Evolutionary conservation across 2,113 vertebrate species (phyloP), one percentile per base, ranked within the genome.

Genomic region (Aphelocoma coerulescens): DNA sequence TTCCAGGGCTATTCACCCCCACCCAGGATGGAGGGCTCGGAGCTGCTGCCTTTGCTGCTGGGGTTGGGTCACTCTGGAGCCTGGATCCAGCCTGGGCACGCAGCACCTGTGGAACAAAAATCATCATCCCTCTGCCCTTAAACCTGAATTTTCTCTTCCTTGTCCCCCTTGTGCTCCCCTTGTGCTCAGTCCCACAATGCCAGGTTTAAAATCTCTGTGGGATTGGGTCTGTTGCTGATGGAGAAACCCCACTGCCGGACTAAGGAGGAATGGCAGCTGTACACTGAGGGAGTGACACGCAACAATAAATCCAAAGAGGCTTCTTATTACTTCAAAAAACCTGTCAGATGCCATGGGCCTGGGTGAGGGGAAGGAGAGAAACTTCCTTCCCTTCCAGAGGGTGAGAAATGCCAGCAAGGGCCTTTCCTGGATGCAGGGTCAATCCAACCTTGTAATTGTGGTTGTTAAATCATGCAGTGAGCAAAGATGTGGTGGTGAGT

Each of bases 41-140:
- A 72, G 52, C 27, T 82, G 21, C 83, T 73, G 59, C 66, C 43
- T 27, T 57, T 51, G 13, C 48, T 62, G 13, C 37, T 75, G 49
- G 49, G 49, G 13, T 46, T 58, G 39, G 43, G 9, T 65, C 58
- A 18, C 24, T 66, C 41, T 43, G 43, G 43, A 44, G 48, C 20
- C 30, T 48, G 59, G 55, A 77, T 41, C 3, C 27, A 28, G 57
- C 26, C 54, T 65, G 27, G 39, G 16, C 41, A 62, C 0, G 1
- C 33, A 65, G 39, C 22, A 51, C 17, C 35, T 0, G 0, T 14
- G 33, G 18, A 37, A n/a, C 1, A 1, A 58, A 83, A 15, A 33
- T 2, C 52, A 51, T 41, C 48, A 51, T 9, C 39, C 24, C 30
- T 49, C 51, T 46, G 26, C n/a, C 33, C 49, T 54, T 54, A 19